Base-by-base conservation (phyloP, 2,797 vertebrate species). In the Antennarius maculatus region DNA sequence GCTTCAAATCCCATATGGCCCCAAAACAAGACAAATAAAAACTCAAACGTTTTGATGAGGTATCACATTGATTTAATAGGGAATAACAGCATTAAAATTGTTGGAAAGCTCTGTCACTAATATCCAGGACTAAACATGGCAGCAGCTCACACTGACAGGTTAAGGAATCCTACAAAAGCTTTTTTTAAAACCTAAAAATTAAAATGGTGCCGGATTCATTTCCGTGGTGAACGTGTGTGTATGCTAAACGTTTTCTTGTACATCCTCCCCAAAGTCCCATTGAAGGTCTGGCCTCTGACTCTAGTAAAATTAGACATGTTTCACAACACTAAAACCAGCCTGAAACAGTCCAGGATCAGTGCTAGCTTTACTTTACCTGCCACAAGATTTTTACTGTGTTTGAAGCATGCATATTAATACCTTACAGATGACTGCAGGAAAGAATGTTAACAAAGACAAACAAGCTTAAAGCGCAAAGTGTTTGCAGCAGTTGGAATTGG, bases 31-130 rank as follows among this genome's bases (percentile, higher is more conserved):
- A 42, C 31, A 56, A 66, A 60, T 23, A 27, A 14, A 5, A n/a
- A 23, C 1, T 43, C 58, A 54, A 31, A 8, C 55, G 27, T 14
- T 51, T 9, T 34, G 7, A 54, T 60, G 53, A 23, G 23, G 71
- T 67, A 74, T 76, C 64, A 66, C 66, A 71, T 80, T 47, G 68
- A 80, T 92, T 92, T 92, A 92, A 92, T 91, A 74, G 72, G 61
- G 76, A 63, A 73, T 83, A 87, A 85, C 77, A 76, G 52, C 61
- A 63, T 79, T 76, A 88, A 79, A 62, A 80, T 79, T 64, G 69
- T 80, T 77, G 61, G 77, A 62, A 80, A 66, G 73, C 69, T 78
- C 43, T 50, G 57, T 70, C 42, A 64, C 71, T 69, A 66, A 71
- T 69, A 87, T 77, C 79, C 45, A 8, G 31, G 31, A 34, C 31